Evolutionary conservation across 2,797 vertebrate genomes (phyloP).

Genomic region (Characodon lateralis): DNA sequence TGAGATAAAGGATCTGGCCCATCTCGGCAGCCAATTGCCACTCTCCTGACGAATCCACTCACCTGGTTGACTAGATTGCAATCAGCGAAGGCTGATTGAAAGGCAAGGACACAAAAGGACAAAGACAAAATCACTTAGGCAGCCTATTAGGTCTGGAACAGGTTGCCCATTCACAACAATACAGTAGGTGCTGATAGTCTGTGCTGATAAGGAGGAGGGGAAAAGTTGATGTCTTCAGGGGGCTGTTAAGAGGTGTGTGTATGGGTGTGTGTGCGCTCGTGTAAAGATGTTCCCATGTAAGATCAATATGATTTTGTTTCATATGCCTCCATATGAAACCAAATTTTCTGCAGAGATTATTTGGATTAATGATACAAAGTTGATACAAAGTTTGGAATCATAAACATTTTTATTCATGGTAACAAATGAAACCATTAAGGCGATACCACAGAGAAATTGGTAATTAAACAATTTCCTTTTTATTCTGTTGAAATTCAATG

Average conservation of each 20-base stretch:
- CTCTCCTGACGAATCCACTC: constrained; percentile 72
- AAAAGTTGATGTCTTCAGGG: constrained; percentile 51
- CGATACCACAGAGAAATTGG: background rate
- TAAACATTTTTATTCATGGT: background rate
- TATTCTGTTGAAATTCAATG: background rate
- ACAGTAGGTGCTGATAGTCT: constrained; percentile 69
- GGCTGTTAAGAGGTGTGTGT: constrained; percentile 38
- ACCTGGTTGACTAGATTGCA: constrained; percentile 78
- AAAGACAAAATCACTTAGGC: constrained; percentile 77
- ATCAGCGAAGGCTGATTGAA: constrained; percentile 74
- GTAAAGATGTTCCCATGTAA: constrained; percentile 5
- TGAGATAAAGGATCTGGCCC: constrained; percentile 70
- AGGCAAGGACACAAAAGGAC: constrained; percentile 81
- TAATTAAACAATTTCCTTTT: background rate
- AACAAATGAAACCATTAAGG: background rate
- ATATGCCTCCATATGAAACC: background rate
- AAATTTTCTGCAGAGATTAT: constrained; percentile 10
- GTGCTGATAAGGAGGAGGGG: constrained; percentile 61
- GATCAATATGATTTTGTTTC: background rate
- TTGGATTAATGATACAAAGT: constrained; percentile 1
- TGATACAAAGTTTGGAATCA: background rate
- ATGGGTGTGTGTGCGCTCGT: constrained; percentile 17
- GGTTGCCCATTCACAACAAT: constrained; percentile 55
- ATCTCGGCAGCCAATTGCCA: constrained; percentile 67
- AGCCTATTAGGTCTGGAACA: constrained; percentile 66